A percentile compares a stretch with the other conserved stretches of the same genome.
Conservation (phyloP, 2,113 vertebrate genomes). For the Tachysurus fulvidraco region DNA sequence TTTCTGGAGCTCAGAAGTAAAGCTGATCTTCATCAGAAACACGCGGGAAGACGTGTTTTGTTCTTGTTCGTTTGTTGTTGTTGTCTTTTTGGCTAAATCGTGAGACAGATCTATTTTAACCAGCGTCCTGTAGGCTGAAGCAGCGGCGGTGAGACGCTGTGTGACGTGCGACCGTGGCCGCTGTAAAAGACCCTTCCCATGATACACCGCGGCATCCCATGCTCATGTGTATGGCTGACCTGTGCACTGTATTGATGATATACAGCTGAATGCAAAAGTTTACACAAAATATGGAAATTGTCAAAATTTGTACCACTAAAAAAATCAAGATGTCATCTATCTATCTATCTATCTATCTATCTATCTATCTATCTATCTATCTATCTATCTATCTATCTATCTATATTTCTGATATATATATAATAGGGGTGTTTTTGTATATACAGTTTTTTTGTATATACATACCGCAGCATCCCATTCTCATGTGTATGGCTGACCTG, state of each 20-base stretch:
- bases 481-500: too few relatives aligned
- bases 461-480: too few relatives aligned
- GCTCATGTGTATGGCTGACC: not conserved
- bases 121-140: not conserved
- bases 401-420: too few relatives aligned
- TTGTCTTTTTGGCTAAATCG: not conserved
- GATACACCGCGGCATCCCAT: slow-evolving; percentile 12
- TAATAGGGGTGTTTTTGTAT: too few relatives aligned
- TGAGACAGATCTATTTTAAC: not conserved
- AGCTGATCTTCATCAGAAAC: not conserved
- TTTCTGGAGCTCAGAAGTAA: not conserved
- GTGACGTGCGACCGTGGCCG: slow-evolving; percentile 24
- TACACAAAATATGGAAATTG: not conserved
- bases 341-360: too few relatives aligned
- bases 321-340: not conserved
- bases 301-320: not conserved
- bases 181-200: slow-evolving; percentile 49
- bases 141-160: not conserved
- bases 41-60: too few relatives aligned
- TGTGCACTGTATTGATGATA: not conserved
- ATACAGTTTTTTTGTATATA: too few relatives aligned
- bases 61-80: too few relatives aligned
- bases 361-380: too few relatives aligned
- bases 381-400: too few relatives aligned
- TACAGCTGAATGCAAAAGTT: not conserved